Evolutionary conservation across 2,888 invertebrate genomes (phyloP).

Genomic region (Ommatoiulus sabulosus): DNA sequence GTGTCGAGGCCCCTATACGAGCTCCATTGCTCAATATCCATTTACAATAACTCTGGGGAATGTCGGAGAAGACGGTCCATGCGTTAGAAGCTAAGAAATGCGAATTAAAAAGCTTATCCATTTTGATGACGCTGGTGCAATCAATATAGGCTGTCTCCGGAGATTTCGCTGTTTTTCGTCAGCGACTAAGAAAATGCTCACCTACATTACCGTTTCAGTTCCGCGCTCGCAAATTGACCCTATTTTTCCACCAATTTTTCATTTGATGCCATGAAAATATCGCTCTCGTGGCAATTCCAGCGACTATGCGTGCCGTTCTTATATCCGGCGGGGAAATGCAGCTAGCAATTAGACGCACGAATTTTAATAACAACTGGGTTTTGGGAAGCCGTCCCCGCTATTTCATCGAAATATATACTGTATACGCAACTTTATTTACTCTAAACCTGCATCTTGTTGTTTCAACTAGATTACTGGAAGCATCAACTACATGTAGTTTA

Average conservation of each 20-base stretch:
- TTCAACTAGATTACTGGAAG: too few relatives aligned
- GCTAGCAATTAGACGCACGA: neutral
- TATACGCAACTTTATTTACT: too few relatives aligned
- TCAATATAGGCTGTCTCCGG: neutral
- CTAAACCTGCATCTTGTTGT: too few relatives aligned
- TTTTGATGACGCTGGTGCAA: neutral
- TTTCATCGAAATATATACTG: too few relatives aligned
- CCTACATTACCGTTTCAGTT: neutral
- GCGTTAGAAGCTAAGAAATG: neutral
- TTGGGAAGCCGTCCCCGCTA: too few relatives aligned
- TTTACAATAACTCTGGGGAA: slow-evolving; percentile 10
- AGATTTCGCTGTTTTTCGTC: neutral
- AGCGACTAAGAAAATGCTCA: neutral
- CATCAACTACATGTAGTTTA: too few relatives aligned
- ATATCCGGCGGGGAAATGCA: neutral
- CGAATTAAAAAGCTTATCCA: slow-evolving; percentile 1
- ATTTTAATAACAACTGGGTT: neutral
- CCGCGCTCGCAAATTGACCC: neutral
- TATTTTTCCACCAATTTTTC: neutral
- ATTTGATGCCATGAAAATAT: neutral
- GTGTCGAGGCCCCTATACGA: neutral
- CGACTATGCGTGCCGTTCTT: neutral
- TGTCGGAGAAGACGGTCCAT: neutral
- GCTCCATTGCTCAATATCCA: neutral
- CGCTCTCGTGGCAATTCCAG: neutral